Evolutionary conservation across 1,140 invertebrate genomes (phyloP), one percentile per base, ranked within the genome.

Genomic region (Stegodyphus dumicola): DNA sequence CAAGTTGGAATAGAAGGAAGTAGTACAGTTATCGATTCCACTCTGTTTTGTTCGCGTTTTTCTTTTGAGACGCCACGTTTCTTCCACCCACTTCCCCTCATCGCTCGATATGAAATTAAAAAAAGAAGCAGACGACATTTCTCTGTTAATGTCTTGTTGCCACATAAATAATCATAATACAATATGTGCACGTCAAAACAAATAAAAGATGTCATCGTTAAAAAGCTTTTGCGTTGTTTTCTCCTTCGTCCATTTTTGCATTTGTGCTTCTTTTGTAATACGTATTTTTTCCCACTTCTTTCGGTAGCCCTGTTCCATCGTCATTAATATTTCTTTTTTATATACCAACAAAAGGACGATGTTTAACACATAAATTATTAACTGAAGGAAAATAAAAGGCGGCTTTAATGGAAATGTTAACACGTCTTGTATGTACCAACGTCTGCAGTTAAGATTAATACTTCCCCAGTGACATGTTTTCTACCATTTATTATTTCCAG

Each of bases 121-220:
- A 74, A 74, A 66, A 69, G 51, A 52, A 18, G 79, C 71, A 74
- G 70, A 81, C 69, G 69, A 81, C 79, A 81, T 81, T 81, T 85
- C 52, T 56, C 81, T 76, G 60, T 69, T 85, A 85, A 85, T 85
- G 80, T 85, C 73, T 70, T 67, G 73, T 77, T 85, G 74, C 81
- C 74, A 85, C 81, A 85, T 85, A 85, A 85, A 85, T 85, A 85
- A 85, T 85, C 81, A 85, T 85, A 85, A 85, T 77, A 85, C 81
- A 85, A 85, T 85, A 85, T 85, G 81, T 77, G 81, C 7, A 76
- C 73, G 81, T 77, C 81, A 85, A 85, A 85, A 85, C 81, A 85
- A 85, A 85, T 85, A 85, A 85, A 85, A 76, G 73, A 85, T 85
- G 81, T 85, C 81, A 77, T 85, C 81, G 74, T 85, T 85, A 85